Percentiles rank a stretch among this genome's conserved stretches.
Evolutionary conservation across 2,888 invertebrate genomes (phyloP).

Genomic region (Catocala sponsa): DNA sequence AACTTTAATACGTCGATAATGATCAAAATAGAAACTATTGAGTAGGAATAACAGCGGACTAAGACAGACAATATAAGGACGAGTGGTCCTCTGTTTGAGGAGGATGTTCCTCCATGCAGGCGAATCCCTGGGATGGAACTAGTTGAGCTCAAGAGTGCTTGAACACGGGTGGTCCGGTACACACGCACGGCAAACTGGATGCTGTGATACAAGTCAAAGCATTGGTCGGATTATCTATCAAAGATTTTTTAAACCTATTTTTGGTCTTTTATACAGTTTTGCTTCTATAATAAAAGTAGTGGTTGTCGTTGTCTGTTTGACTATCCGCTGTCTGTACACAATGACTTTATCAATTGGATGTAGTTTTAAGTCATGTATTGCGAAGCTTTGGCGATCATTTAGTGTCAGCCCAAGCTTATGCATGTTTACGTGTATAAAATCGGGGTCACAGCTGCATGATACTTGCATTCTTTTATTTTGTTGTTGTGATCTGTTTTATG

Average conservation of each 20-base stretch:
- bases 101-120: slow-evolving; percentile 33
- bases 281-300: too few species aligned
- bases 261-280: too few species aligned
- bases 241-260: too few species aligned
- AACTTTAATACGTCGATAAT: background rate
- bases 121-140: slow-evolving; percentile 55
- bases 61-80: slow-evolving; percentile 17
- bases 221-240: background rate
- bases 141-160: slow-evolving; percentile 66
- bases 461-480: too few species aligned
- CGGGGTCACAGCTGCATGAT: too few species aligned
- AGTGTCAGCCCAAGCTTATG: too few species aligned
- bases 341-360: too few species aligned
- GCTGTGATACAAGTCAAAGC: background rate
- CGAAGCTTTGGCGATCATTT: too few species aligned
- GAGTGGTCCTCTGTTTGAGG: slow-evolving; percentile 28
- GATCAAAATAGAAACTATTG: background rate
- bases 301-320: too few species aligned
- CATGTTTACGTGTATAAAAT: too few species aligned
- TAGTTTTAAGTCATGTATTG: too few species aligned
- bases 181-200: slow-evolving; percentile 52
- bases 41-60: slow-evolving; percentile 12
- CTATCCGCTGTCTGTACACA: too few species aligned
- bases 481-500: slow-evolving; percentile 1
- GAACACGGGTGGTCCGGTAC: slow-evolving; percentile 77